Evolutionary conservation across 2,888 invertebrate genomes (phyloP), one percentile per base, ranked within the genome.

Genomic region (Eueremaeus valkanovi): DNA sequence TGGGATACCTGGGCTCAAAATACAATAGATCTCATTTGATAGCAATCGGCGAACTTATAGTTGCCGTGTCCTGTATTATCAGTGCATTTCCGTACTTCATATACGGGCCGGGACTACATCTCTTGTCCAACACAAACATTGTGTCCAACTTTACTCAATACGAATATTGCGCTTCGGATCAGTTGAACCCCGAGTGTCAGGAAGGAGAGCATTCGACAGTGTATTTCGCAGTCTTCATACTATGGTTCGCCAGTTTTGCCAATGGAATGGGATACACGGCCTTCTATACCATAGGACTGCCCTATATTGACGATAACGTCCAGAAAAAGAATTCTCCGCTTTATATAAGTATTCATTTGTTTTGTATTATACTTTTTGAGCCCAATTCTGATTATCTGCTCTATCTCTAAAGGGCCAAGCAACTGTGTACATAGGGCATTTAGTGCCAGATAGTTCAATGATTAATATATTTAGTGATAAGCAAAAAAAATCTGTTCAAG

Each of bases 231-330:
- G 70, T 74, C 11, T 42, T 55, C 29, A 24, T 76, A 16, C 29
- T 76, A 31, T 76, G 73, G 74, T 33, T 76, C n/a, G 40, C 76
- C 16, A 66, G 73, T 61, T 76, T 75, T 72, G 45, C 61, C 0
- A 76, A 76, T 31, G 76, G 76, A 9, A 33, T 76, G 27, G 76
- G 76, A 21, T 76, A 76, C 49, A 77, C 76, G 18, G 77, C 75
- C 5, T 77, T 75, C 68, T 78, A 76, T 40, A 75, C 77, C 8
- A 73, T 77, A n/a, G 78, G 78, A 33, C 49, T 77, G 36, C 77
- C 78, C 16, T 78, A 77, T 72, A 63, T 78, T n/a, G 78, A 78
- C 45, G 77, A 78, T 66, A 78, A 77, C 72, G 72, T 77, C 27
- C 24, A 70, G 18, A 78, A 78, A 45, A 76, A 77, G 49, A 76